Conservation (phyloP, 2,113 vertebrate species). For the Petroica traversi region DNA sequence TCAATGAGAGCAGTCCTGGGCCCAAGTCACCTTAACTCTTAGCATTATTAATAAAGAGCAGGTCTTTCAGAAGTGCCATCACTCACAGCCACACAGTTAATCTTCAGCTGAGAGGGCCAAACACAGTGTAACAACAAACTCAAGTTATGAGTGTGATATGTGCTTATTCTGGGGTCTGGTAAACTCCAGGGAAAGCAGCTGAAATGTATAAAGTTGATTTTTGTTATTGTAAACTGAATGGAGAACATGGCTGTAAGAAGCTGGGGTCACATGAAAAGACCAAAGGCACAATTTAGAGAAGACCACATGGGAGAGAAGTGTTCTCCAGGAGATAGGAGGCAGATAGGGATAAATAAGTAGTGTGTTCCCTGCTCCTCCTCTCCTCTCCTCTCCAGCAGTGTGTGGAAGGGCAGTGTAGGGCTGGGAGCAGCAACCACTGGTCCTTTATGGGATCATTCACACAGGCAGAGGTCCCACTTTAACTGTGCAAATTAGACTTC, state of each 20-base stretch:
- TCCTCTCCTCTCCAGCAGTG: background rate
- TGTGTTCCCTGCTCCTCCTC: background rate
- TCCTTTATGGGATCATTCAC: background rate
- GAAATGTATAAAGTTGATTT: background rate
- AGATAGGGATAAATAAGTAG: background rate
- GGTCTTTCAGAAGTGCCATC: background rate
- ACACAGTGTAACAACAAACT: background rate
- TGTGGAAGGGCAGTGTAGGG: accelerated
- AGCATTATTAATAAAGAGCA: background rate
- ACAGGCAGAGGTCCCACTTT: background rate
- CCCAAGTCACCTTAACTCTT: background rate
- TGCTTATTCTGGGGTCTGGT: background rate
- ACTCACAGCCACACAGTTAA: background rate
- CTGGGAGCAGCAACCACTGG: background rate
- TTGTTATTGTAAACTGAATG: background rate
- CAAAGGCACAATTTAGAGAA: background rate
- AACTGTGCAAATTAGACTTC: background rate
- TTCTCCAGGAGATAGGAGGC: background rate
- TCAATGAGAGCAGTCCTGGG: background rate
- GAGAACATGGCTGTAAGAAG: accelerated
- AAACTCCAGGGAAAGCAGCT: background rate
- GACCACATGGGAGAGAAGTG: accelerated
- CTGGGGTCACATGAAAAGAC: background rate
- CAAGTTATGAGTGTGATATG: background rate
- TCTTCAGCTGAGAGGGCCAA: background rate